Evolutionary conservation across 1,140 invertebrate species (phyloP).

Genomic region (Rhopalosiphum maidis): DNA sequence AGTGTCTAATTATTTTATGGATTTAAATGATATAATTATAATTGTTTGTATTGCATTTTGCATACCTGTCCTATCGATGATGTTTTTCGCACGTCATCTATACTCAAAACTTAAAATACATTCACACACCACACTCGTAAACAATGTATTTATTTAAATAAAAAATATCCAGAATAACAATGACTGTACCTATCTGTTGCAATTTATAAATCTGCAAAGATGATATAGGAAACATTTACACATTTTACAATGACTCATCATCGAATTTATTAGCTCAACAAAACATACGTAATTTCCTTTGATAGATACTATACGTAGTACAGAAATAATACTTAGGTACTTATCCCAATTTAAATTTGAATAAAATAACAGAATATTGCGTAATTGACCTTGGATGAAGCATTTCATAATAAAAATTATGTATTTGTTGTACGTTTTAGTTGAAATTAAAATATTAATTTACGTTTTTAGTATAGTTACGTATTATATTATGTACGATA

Average conservation of each 20-base stretch:
- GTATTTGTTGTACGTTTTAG: not conserved
- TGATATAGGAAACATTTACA: too few species aligned
- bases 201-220: not conserved
- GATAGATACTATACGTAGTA: not conserved
- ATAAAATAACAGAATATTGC: not conserved
- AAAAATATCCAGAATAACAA: not conserved
- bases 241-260: not conserved
- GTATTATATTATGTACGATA: not conserved
- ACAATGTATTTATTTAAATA: not conserved
- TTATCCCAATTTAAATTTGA: not conserved
- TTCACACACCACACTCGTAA: not conserved
- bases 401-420: not conserved
- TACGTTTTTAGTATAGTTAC: not conserved
- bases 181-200: not conserved
- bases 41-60: too few species aligned
- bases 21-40: too few species aligned
- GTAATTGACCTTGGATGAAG: slow-evolving; percentile 35
- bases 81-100: too few species aligned
- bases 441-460: slow-evolving; percentile 15
- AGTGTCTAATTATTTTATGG: too few species aligned
- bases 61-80: too few species aligned
- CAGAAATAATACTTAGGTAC: not conserved
- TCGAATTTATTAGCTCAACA: not conserved
- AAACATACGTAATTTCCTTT: not conserved
- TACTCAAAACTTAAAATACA: not conserved